phyloP scores from a whole-genome alignment of 2,113 vertebrate species.

The Nanorana parkeri region DNA sequence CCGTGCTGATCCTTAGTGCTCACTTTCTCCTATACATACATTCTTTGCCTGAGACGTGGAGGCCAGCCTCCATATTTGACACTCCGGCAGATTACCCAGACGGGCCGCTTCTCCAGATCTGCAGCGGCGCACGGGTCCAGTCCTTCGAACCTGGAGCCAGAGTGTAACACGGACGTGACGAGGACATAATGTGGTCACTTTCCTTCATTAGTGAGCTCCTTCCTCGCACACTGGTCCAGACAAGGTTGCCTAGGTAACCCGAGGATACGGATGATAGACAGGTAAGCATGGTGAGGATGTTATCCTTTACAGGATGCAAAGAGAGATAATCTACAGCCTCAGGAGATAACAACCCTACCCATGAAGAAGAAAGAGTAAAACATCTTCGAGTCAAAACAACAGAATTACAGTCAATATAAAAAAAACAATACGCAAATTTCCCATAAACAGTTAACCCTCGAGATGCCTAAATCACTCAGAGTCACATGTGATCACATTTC shows the following conservation, averaged over 20 bases:
- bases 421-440: no score
- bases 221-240: background rate
- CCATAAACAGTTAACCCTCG: no score
- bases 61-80: background rate
- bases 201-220: constrained; percentile 13
- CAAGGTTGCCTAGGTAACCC: constrained; percentile 17
- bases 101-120: background rate
- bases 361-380: no score
- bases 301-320: background rate
- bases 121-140: background rate
- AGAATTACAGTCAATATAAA: no score
- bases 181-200: constrained; percentile 9
- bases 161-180: background rate
- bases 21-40: no score
- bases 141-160: background rate
- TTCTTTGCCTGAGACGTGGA: no score
- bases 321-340: no score
- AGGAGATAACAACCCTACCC: no score
- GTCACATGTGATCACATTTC: no score
- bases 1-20: no score
- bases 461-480: no score
- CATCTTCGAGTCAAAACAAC: no score
- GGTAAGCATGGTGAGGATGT: background rate
- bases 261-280: background rate
- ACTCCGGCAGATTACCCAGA: background rate